Base-by-base conservation (phyloP, 2,888 invertebrate species). In the Scaptomyza polygonia region DNA sequence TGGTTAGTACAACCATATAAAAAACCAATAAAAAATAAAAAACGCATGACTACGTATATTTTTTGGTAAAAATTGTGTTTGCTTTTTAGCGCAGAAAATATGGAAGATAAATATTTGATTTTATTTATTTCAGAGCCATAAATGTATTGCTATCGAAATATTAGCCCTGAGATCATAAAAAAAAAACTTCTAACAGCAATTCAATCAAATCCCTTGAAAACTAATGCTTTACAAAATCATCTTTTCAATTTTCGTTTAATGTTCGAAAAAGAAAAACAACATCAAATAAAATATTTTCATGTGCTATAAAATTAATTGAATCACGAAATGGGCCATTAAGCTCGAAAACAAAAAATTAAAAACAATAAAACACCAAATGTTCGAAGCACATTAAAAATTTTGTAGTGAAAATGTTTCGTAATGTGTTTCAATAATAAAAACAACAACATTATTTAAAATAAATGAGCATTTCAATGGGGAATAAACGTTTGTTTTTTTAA, bases 281-380 rank as follows among this genome's bases (percentile, higher is more conserved):
- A 69, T 84, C 62, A 70, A 75, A 81, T 73, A 65, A 86, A 74
- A 77, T 74, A 45, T 71, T 83, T 55, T 42, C 54, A 70, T 52
- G 58, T 40, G 65, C 67, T 39, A 77, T 73, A 18, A 76, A 77
- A 71, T 65, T 65, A 77, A 79, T 77, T 72, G 71, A 62, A 78
- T 65, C 40, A 67, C 71, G 69, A 55, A 67, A 69, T 62, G 52
- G 62, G 18, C 64, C 52, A 77, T 72, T 75, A 75, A 75, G 80
- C 61, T 66, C 47, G 47, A 51, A 71, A 67, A 45, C 5, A 49
- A 40, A 40, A 52, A 45, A 45, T 2, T 8, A 39, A 29, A 34
- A 40, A 40, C 49, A 25, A 29, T 11, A 48, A 67, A 27, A 53
- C 64, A 57, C 3, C 5, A 77, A 67, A 56, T 53, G 62, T 70